These are phyloP conservation scores for Microtus pennsylvanicus DNA, from an alignment of 2,113 vertebrate species.

Conservation along the genomic window DNA sequence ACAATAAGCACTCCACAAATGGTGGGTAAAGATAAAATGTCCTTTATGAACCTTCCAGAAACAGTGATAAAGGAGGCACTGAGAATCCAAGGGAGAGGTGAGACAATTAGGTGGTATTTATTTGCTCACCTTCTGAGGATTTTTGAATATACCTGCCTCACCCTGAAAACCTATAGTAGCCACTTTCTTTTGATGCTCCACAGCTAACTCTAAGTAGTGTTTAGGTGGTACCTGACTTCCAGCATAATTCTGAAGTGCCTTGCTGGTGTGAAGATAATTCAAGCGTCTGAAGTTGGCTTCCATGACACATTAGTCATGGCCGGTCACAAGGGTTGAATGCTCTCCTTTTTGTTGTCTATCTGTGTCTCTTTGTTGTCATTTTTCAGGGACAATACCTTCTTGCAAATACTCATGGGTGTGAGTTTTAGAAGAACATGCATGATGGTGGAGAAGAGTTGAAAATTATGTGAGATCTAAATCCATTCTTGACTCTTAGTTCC, in stretches of 20 bases:
- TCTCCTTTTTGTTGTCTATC: background rate
- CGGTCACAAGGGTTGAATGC: background rate
- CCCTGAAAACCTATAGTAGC: background rate
- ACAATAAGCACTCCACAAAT: background rate
- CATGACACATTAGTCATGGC: background rate
- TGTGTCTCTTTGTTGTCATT: background rate
- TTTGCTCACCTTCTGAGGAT: background rate
- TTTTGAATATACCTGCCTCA: background rate
- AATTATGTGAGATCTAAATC: background rate
- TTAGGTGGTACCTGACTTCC: background rate
- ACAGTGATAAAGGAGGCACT: background rate
- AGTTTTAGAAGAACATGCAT: background rate
- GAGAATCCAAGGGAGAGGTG: background rate
- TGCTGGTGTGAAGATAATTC: background rate
- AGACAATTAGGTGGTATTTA: background rate
- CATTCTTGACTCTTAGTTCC: background rate
- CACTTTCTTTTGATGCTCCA: background rate
- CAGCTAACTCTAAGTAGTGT: background rate
- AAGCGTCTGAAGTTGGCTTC: rapidly evolving
- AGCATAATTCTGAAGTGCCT: background rate
- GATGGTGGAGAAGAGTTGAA: background rate
- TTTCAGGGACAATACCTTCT: background rate
- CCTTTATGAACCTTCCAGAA: background rate
- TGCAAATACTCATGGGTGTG: background rate
- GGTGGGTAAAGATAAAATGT: background rate